Conservation (phyloP, 1,140 invertebrate species). For the Drosophila pallidifrons region DNA sequence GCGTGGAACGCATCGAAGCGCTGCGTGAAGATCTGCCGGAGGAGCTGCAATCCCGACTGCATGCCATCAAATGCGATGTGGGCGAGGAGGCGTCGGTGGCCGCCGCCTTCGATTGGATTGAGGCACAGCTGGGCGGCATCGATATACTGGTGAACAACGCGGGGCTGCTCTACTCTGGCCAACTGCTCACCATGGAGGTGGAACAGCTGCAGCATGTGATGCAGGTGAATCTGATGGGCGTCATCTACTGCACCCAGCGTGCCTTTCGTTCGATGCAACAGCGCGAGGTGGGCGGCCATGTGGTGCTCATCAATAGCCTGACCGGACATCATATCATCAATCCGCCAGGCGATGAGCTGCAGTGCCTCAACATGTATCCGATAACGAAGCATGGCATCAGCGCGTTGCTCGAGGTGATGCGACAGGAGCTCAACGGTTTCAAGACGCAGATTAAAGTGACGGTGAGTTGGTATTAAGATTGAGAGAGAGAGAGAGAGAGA, state of each 20-base stretch:
- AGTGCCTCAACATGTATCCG: conserved; percentile 85
- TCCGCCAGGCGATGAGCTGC: conserved; percentile 47
- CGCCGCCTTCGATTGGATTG: conserved; percentile 88
- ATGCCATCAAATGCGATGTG: conserved; percentile 87
- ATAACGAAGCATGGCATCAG: conserved; percentile 87
- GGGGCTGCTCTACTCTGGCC: conserved; percentile 84
- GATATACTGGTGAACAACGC: conserved; percentile 92
- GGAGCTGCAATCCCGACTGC: conserved; percentile 78
- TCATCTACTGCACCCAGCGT: conserved; percentile 88
- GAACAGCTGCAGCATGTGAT: conserved; percentile 84
- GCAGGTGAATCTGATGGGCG: conserved; percentile 89
- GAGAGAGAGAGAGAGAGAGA: too few species aligned
- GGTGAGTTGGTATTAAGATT: conserved; percentile 72
- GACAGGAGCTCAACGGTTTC: conserved; percentile 86
- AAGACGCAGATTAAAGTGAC: conserved; percentile 87
- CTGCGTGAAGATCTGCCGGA: conserved; percentile 57
- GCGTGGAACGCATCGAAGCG: conserved; percentile 87
- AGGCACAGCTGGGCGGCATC: conserved; percentile 87
- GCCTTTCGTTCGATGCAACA: conserved; percentile 89
- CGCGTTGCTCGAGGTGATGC: conserved; percentile 87
- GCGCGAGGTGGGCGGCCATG: conserved; percentile 88
- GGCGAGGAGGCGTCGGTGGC: conserved; percentile 88
- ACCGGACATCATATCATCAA: conserved; percentile 62
- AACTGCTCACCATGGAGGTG: conserved; percentile 52
- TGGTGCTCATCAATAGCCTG: conserved; percentile 84